Evolutionary conservation across 2,888 invertebrate genomes (phyloP), one percentile per base, ranked within the genome.

Genomic region (Drosophila mayaguana): DNA sequence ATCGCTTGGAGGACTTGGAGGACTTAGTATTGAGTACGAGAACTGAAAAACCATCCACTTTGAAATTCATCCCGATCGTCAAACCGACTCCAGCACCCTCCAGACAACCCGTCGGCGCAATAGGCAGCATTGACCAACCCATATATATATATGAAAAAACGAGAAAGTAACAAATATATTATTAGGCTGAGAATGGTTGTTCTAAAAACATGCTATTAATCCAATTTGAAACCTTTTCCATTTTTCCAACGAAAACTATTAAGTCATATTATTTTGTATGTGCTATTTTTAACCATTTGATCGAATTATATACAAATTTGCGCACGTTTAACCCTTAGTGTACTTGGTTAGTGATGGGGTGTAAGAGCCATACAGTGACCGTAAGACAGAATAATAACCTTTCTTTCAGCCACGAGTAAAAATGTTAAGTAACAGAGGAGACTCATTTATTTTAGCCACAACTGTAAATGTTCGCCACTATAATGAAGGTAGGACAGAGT

Each of bases 1-100:
- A 76, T 55, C 63, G 61, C 18, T 46, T 80, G 32, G 57, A 80
- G 20, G 65, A 68, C 14, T 5, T 77, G 9, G 81, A 78, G 40
- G 2, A 8, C 1, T 1, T 7, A 0, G 8, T 28, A 8, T 8
- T 8, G 2, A 1, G 8, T 25, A 25, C 25, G n/a, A n/a, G n/a
- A n/a, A n/a, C n/a, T n/a, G n/a, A n/a, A n/a, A n/a, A n/a, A n/a
- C n/a, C n/a, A n/a, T n/a, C n/a, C n/a, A n/a, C n/a, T n/a, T n/a
- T n/a, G n/a, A n/a, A n/a, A n/a, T n/a, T n/a, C n/a, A n/a, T n/a
- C n/a, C n/a, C n/a, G n/a, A n/a, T n/a, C n/a, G n/a, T n/a, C n/a
- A n/a, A n/a, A n/a, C n/a, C n/a, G n/a, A n/a, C n/a, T n/a, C n/a
- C n/a, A n/a, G n/a, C n/a, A n/a, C n/a, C n/a, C n/a, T n/a, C n/a